Conservation (phyloP, 1,140 invertebrate genomes). For the Nasonia longicornis region DNA sequence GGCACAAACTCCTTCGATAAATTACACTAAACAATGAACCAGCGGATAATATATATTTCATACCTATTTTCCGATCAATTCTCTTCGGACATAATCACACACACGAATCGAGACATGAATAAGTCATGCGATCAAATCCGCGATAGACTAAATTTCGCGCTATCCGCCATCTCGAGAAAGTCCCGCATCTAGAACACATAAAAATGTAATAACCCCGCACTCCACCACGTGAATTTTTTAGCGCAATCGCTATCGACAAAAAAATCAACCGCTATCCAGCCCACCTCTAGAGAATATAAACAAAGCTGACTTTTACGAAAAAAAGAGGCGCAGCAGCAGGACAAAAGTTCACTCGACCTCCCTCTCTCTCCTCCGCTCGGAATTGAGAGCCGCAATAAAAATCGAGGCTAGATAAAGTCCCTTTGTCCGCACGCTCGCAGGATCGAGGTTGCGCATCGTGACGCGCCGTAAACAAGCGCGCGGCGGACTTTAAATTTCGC, state of each 20-base stretch:
- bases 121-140: conserved; percentile 34
- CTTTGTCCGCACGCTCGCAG: conserved; percentile 20
- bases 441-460: conserved; percentile 18
- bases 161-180: conserved; percentile 27
- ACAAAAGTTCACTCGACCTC: background rate
- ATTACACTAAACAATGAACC: conserved; percentile 11
- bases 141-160: conserved; percentile 14
- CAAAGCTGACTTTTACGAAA: background rate
- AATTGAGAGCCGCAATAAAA: conserved; percentile 37
- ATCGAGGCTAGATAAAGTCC: conserved; percentile 43
- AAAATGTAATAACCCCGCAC: background rate
- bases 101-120: conserved; percentile 19
- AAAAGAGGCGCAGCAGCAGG: background rate
- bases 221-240: background rate
- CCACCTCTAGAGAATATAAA: background rate
- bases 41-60: conserved; percentile 1
- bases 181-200: conserved; percentile 10
- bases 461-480: conserved; percentile 28
- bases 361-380: background rate
- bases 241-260: background rate
- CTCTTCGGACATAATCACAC: conserved; percentile 16
- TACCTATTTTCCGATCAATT: conserved; percentile 36
- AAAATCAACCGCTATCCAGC: background rate
- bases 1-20: background rate
- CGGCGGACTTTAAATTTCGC: conserved; percentile 29